These are phyloP conservation scores for Trematocara zebra DNA, from an alignment of 2,113 vertebrate genomes.

Conservation along the genomic window DNA sequence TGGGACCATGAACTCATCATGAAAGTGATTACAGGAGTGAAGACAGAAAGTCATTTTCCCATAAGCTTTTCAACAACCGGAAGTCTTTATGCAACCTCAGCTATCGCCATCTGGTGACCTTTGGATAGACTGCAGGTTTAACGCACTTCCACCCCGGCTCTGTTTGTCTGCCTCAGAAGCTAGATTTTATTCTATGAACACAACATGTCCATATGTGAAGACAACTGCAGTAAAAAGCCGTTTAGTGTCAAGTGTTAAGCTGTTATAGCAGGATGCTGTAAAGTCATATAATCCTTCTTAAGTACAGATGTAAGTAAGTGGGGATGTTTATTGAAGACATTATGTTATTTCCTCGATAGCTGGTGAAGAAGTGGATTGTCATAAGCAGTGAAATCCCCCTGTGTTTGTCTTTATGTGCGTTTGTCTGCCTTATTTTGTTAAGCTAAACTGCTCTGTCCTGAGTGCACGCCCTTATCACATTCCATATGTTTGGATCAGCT, in stretches of 20 bases:
- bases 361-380: not conserved
- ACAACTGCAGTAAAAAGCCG: not conserved
- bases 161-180: not conserved
- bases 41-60: not conserved
- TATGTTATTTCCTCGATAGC: not conserved
- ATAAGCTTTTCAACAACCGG: not conserved
- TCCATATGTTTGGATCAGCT: constrained; percentile 8
- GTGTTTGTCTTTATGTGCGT: not conserved
- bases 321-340: not conserved
- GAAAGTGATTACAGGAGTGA: not conserved
- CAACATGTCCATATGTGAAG: not conserved
- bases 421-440: not conserved
- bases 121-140: not conserved
- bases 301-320: not conserved
- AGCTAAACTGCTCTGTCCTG: not conserved
- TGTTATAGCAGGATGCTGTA: not conserved
- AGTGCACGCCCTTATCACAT: not conserved
- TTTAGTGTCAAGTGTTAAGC: not conserved
- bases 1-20: not conserved
- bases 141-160: not conserved
- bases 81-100: not conserved
- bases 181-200: not conserved
- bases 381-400: not conserved
- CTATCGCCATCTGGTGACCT: not conserved
- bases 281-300: not conserved